phyloP scores from a whole-genome alignment of 2,888 invertebrate genomes.

The Hecatera dysodea region DNA sequence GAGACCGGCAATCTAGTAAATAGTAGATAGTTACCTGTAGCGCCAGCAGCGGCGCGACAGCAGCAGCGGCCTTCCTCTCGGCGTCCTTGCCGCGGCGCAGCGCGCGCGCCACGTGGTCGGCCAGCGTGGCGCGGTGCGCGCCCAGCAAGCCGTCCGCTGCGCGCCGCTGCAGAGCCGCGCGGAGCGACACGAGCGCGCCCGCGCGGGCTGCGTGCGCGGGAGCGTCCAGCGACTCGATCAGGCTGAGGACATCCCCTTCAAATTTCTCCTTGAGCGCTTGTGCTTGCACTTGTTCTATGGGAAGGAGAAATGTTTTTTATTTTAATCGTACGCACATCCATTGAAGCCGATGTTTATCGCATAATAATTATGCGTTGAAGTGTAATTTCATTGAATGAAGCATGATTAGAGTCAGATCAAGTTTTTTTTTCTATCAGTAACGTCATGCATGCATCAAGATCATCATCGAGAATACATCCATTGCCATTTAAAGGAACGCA shows the following conservation, averaged over 20 bases:
- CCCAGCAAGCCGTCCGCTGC: too few relatives aligned
- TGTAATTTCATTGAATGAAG: neutral
- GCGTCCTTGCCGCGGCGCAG: slow-evolving; percentile 93
- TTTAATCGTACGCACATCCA: too few relatives aligned
- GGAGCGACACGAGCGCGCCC: too few relatives aligned
- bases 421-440: neutral
- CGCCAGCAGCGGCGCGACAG: slow-evolving; percentile 94
- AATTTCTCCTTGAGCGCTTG: slow-evolving; percentile 91
- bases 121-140: too few relatives aligned
- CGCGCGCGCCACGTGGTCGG: too few relatives aligned
- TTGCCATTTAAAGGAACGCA: neutral
- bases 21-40: slow-evolving; percentile 92
- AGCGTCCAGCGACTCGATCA: slow-evolving; percentile 96
- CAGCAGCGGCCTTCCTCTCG: slow-evolving; percentile 96
- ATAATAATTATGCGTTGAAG: too few relatives aligned
- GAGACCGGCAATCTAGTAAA: too few relatives aligned
- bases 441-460: too few relatives aligned
- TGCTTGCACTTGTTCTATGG: slow-evolving; percentile 90
- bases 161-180: too few relatives aligned
- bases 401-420: neutral
- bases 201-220: slow-evolving; percentile 94
- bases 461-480: too few relatives aligned
- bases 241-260: slow-evolving; percentile 96
- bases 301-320: neutral
- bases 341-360: neutral